phyloP scores from a whole-genome alignment of 1,140 invertebrate genomes.

The Palaemon carinicauda region DNA sequence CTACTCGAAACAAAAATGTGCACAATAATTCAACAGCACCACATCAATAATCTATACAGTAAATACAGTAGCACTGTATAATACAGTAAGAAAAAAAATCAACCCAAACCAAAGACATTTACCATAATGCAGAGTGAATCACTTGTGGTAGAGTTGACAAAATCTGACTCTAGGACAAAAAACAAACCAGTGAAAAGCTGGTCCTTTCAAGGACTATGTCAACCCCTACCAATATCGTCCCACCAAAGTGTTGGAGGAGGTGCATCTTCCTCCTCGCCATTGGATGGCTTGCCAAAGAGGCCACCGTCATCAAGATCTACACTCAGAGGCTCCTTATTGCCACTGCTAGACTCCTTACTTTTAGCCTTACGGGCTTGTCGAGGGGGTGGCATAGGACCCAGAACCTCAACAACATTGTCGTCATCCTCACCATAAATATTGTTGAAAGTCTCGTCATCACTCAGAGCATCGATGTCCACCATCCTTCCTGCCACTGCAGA shows the following conservation, averaged over 20 bases:
- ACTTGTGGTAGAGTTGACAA: too few species aligned
- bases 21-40: too few species aligned
- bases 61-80: too few species aligned
- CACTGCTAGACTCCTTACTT: background rate
- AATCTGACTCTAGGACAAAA: background rate
- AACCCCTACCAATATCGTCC: slow-evolving; percentile 46
- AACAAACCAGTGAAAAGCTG: background rate
- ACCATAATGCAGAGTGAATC: too few species aligned
- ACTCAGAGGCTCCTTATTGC: background rate
- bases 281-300: slow-evolving; percentile 22
- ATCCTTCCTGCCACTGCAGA: slow-evolving; percentile 31
- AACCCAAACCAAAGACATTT: too few species aligned
- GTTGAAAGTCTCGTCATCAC: slow-evolving; percentile 11
- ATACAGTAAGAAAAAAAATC: too few species aligned
- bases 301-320: slow-evolving; percentile 31
- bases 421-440: slow-evolving; percentile 3
- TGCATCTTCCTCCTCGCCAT: slow-evolving; percentile 31
- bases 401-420: background rate
- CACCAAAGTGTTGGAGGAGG: slow-evolving; percentile 48
- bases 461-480: slow-evolving; percentile 7
- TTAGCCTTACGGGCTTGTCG: background rate
- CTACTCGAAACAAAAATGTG: too few species aligned
- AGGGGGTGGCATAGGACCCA: slow-evolving; percentile 19
- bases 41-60: too few species aligned
- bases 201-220: background rate